These are phyloP conservation scores for Stichopus chloronotus DNA, from an alignment of 35 echinoderm and acorn worm species.

Conservation along the genomic window DNA sequence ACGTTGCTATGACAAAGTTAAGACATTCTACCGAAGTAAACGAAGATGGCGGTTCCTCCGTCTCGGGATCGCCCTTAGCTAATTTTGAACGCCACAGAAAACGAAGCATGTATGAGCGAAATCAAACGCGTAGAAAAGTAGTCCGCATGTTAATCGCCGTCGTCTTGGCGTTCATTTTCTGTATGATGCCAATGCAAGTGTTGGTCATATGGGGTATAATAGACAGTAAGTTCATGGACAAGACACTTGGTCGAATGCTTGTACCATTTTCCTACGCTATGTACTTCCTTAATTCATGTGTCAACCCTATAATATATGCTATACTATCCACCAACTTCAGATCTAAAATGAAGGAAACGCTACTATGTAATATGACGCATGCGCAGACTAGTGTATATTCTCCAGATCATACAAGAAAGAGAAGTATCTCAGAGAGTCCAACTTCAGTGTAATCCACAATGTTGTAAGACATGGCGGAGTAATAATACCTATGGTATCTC, in stretches of 20 bases:
- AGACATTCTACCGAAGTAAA: conserved; percentile 1
- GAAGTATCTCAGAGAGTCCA: conserved; percentile 37
- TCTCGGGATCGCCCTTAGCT: not conserved
- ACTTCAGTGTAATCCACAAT: conserved; percentile 6
- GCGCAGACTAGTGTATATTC: conserved; percentile 30
- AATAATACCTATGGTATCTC: no score
- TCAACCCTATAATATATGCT: conserved; percentile 66
- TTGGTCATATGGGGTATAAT: conserved; percentile 27
- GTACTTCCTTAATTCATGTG: conserved; percentile 59
- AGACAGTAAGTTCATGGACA: not conserved
- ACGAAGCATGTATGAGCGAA: conserved; percentile 37
- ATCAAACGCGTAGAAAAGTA: conserved; percentile 70
- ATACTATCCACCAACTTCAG: conserved; percentile 55
- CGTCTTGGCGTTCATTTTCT: conserved; percentile 47
- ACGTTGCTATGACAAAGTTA: conserved; percentile 18
- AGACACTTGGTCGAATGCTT: not conserved
- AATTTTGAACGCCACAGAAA: conserved; percentile 39
- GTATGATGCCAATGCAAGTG: conserved; percentile 55
- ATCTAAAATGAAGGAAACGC: conserved; percentile 64
- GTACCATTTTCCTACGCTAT: conserved; percentile 48
- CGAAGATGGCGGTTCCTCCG: not conserved
- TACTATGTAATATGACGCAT: conserved; percentile 51
- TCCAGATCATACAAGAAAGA: conserved; percentile 36
- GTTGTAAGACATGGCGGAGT: not conserved
- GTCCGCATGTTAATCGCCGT: conserved; percentile 64